These are phyloP conservation scores for Lepidonotus clava DNA, from an alignment of 2,888 invertebrate genomes.

Conservation along the genomic window DNA sequence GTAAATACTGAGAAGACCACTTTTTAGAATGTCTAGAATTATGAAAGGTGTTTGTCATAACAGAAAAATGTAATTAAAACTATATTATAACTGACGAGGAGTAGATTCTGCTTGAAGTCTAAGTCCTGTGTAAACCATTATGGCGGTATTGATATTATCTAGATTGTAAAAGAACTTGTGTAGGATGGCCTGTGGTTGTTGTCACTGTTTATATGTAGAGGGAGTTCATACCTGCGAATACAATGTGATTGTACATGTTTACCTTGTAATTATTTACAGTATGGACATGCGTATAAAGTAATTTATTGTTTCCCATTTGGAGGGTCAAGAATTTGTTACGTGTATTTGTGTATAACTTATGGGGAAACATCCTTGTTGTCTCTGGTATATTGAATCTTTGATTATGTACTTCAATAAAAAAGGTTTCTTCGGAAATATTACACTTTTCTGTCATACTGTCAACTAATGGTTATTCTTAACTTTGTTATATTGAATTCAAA, in stretches of 20 bases:
- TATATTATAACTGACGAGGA: too few species aligned
- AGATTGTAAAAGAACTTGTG: neutral
- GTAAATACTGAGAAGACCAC: too few species aligned
- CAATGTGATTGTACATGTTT: constrained; percentile 2
- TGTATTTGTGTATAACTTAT: constrained; percentile 18
- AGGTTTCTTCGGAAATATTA: neutral
- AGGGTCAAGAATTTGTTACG: neutral
- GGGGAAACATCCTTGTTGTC: neutral
- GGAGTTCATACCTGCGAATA: neutral
- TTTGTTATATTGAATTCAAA: too few species aligned
- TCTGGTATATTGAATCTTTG: neutral
- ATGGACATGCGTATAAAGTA: neutral
- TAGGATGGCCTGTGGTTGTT: neutral
- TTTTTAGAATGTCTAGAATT: too few species aligned
- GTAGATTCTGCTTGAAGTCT: too few species aligned
- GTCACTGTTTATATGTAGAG: neutral
- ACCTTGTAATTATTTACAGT: neutral
- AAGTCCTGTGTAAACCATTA: too few species aligned
- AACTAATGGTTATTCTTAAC: too few species aligned
- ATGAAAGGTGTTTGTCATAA: too few species aligned
- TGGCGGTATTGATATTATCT: neutral
- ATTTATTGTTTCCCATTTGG: neutral
- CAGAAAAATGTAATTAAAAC: too few species aligned
- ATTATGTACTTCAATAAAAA: neutral
- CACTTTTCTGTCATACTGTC: too few species aligned